Evolutionary conservation across 2,888 invertebrate genomes (phyloP).

Genomic region (Carabus problematicus): DNA sequence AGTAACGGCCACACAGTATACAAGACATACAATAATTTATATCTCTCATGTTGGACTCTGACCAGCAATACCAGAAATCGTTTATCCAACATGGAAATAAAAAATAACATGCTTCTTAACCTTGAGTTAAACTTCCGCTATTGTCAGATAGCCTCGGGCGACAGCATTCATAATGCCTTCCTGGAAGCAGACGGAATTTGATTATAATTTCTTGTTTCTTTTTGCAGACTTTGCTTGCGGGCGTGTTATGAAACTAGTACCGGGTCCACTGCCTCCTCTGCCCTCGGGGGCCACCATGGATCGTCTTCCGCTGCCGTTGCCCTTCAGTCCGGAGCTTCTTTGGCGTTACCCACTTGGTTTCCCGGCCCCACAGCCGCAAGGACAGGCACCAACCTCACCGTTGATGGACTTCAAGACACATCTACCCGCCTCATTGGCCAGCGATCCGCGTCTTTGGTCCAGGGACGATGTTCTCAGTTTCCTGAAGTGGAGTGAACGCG

Average conservation of each 20-base stretch:
- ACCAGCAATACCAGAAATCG: slow-evolving; percentile 37
- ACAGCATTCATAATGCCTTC: slow-evolving; percentile 41
- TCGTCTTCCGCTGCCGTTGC: slow-evolving; percentile 76
- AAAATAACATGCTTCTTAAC: slow-evolving; percentile 41
- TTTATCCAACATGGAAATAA: slow-evolving; percentile 31
- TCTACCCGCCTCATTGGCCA: slow-evolving; percentile 80
- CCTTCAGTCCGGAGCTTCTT: slow-evolving; percentile 83
- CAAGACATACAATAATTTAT: slow-evolving; percentile 34
- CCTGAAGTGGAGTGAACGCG: slow-evolving; percentile 89
- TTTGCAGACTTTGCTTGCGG: slow-evolving; percentile 38
- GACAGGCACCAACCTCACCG: slow-evolving; percentile 70
- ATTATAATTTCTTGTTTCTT: slow-evolving; percentile 45
- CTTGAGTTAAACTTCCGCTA: slow-evolving; percentile 50
- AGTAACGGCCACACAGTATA: slow-evolving; percentile 9
- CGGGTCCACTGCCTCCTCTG: slow-evolving; percentile 59
- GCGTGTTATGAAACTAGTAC: slow-evolving; percentile 64
- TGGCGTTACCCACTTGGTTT: slow-evolving; percentile 88
- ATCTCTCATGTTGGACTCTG: slow-evolving; percentile 27
- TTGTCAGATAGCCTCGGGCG: slow-evolving; percentile 44
- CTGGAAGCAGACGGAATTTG: slow-evolving; percentile 33
- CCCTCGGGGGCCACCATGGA: slow-evolving; percentile 67
- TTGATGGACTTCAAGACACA: slow-evolving; percentile 87
- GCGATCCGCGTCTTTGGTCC: slow-evolving; percentile 90
- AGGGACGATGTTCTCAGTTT: slow-evolving; percentile 89
- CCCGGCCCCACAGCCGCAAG: slow-evolving; percentile 70